Evolutionary conservation across 2,113 vertebrate genomes (phyloP).

Genomic region (Gadus chalcogrammus): DNA sequence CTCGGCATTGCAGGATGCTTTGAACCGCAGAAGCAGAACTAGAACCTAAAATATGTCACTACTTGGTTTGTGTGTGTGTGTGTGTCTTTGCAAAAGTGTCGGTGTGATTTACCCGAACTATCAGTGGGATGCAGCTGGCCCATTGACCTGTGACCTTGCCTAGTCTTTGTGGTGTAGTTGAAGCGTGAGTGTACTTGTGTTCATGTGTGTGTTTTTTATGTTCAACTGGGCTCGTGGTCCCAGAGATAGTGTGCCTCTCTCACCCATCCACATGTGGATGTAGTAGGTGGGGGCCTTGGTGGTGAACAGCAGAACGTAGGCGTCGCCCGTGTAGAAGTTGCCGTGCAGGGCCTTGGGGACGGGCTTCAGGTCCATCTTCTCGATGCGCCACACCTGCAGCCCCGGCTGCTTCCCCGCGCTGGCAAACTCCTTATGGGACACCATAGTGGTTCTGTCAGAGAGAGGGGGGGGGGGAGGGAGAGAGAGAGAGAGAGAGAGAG

Average conservation of each 20-base stretch:
- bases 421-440: slow-evolving; percentile 73
- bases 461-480: not conserved
- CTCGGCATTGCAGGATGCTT: no score
- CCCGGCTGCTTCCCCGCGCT: slow-evolving; percentile 69
- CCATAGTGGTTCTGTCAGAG: slow-evolving; percentile 65
- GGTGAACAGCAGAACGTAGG: slow-evolving; percentile 73
- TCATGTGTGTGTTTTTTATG: no score
- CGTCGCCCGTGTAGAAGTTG: slow-evolving; percentile 74
- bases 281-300: slow-evolving; percentile 60
- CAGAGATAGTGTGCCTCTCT: slow-evolving; percentile 17
- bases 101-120: no score
- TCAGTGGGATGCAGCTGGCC: no score
- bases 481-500: not conserved
- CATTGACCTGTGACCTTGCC: no score
- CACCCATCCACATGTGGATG: slow-evolving; percentile 79
- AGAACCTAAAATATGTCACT: no score
- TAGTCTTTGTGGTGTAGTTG: no score
- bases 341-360: slow-evolving; percentile 67
- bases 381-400: slow-evolving; percentile 76
- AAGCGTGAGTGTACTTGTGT: no score
- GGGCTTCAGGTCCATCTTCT: slow-evolving; percentile 74
- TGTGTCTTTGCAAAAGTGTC: not conserved
- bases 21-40: no score
- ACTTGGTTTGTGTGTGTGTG: not conserved
- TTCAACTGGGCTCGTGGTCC: no score